These are phyloP conservation scores for Hoplodrina blanda DNA, from an alignment of 2,888 invertebrate species.

Conservation along the genomic window DNA sequence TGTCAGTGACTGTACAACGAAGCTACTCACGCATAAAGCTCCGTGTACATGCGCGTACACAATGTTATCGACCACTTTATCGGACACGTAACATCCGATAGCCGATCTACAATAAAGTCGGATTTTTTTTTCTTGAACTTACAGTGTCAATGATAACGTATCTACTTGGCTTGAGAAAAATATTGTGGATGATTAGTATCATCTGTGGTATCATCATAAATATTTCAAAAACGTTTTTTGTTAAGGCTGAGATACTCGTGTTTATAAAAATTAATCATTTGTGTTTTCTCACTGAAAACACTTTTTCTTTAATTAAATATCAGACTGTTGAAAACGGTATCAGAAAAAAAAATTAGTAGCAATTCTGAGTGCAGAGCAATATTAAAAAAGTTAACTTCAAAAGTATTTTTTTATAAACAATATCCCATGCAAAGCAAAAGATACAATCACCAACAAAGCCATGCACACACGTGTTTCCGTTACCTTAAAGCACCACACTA, in stretches of 20 bases:
- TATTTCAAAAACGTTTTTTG: background rate
- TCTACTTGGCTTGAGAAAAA: constrained; percentile 29
- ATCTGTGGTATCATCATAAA: constrained; percentile 10
- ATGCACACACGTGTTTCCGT: constrained; percentile 12
- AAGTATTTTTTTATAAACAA: background rate
- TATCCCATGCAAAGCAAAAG: background rate
- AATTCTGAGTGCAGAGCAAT: too few relatives aligned
- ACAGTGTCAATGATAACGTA: constrained; percentile 59
- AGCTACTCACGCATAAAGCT: constrained; percentile 45
- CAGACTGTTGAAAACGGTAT: background rate
- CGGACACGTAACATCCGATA: constrained; percentile 63
- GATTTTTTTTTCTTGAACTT: constrained; percentile 54
- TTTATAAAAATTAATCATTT: background rate
- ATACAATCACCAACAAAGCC: background rate
- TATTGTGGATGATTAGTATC: constrained; percentile 26
- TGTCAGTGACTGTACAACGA: constrained; percentile 33
- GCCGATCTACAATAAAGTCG: constrained; percentile 55
- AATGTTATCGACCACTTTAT: constrained; percentile 68
- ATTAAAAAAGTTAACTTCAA: background rate
- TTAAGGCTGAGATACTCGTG: background rate
- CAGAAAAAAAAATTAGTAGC: too few relatives aligned
- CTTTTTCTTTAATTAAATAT: background rate
- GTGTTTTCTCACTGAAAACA: background rate
- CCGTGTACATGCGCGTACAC: constrained; percentile 50
- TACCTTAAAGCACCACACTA: constrained; percentile 35